Percentiles rank a stretch among this genome's conserved stretches.
phyloP scores from a whole-genome alignment of 23 tunicate species.

The Trididemnum nubilum region DNA sequence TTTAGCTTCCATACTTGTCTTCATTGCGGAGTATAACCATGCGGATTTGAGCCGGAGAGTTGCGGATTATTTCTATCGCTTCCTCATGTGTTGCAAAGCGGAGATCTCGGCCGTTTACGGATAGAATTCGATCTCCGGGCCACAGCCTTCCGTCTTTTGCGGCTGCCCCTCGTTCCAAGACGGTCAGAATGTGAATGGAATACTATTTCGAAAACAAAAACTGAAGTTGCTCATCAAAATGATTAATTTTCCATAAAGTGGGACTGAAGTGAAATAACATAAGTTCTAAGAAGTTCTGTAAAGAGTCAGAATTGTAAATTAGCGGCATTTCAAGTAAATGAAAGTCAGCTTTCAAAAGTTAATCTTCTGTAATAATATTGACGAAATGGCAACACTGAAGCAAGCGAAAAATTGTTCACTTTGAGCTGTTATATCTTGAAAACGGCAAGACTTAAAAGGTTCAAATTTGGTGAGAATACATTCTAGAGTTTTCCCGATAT shows the following conservation, averaged over 20 bases:
- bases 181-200: constrained; percentile 67
- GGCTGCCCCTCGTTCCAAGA: constrained; percentile 83
- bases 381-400: too few species aligned
- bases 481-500: too few species aligned
- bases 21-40: constrained; percentile 68
- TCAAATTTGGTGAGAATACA: too few species aligned
- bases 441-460: too few species aligned
- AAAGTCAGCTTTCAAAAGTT: too few species aligned
- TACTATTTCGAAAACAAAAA: constrained; percentile 30
- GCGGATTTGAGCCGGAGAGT: constrained; percentile 61
- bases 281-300: too few species aligned
- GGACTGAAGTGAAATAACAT: background rate
- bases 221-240: background rate
- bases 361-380: too few species aligned
- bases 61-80: constrained; percentile 79
- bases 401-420: too few species aligned
- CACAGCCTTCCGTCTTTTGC: constrained; percentile 85
- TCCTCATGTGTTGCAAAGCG: constrained; percentile 78
- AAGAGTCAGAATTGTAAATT: too few species aligned
- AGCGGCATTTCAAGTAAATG: too few species aligned
- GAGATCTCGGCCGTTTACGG: constrained; percentile 66
- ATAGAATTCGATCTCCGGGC: constrained; percentile 88
- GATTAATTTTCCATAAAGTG: background rate
- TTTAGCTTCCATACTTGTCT: constrained; percentile 59
- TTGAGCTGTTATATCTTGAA: too few species aligned